Evolutionary conservation across 2,888 invertebrate genomes (phyloP), one percentile per base, ranked within the genome.

Genomic region (Lasioglossum zephyrum): DNA sequence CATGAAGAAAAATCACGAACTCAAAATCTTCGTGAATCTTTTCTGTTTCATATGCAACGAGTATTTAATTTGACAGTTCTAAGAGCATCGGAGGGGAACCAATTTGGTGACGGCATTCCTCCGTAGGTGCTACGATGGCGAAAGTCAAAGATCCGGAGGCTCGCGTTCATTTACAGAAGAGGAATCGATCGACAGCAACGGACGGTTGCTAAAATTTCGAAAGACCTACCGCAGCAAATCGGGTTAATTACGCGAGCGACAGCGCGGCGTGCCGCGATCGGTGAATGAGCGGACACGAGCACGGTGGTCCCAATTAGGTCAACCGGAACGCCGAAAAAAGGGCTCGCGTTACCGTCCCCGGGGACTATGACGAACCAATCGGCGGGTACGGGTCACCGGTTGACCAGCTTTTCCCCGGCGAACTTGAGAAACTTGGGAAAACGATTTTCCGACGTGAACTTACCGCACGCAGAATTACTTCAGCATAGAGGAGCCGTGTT

Each of bases 301-400:
- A 91, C 81, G 93, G 93, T 93, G 93, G 93, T 93, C 93, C 93
- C 93, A 93, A 93, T 93, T 93, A 93, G 92, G 93, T 93, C 92
- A 92, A 90, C 81, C 84, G 87, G 88, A 85, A 92, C 88, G 90
- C 88, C 91, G 90, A 92, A 92, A 92, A 92, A 92, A 92, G 92
- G 91, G 89, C 92, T 93, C 93, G 88, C 88, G 89, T 93, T 92
- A 92, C 84, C 77, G 49, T 85, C 83, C 82, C 76, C 26, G 39
- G 82, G 69, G 75, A 84, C 89, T 87, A 87, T 79, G 89, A 89
- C 87, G 79, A 78, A 75, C 82, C 88, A 69, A 84, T 89, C 81
- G 77, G 76, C 66, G 76, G 82, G 77, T 66, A 11, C 79, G 69
- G 79, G 81, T 44, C 47, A 8, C 16, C 8, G 39, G 53, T 49